Evolutionary conservation across 2,113 vertebrate species (phyloP), one percentile per base, ranked within the genome.

Genomic region (Psophia crepitans): DNA sequence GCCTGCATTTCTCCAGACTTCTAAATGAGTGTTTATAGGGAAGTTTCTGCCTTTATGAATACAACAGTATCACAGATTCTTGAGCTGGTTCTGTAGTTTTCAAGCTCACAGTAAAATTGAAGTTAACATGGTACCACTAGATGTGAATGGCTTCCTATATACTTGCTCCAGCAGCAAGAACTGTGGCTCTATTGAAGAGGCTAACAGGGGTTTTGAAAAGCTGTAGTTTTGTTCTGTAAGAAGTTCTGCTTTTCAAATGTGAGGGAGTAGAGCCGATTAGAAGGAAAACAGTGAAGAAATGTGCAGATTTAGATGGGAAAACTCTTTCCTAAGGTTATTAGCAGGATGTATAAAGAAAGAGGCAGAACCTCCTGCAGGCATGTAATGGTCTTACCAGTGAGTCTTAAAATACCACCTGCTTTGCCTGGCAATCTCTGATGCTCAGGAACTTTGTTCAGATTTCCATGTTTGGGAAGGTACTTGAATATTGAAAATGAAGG

Each of bases 331-430:
- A 53, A 87, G 57, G 48, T n/a, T 84, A 44, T 63, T 68, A 89
- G 35, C 7, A 4, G 28, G 4, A 8, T 60, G 15, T 43, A 21
- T 23, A 49, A 3, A 87, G 30, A 71, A 12, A 54, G 51, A 41
- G 7, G 54, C 33, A 57, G 82, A 64, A 95, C 80, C 39, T 94
- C 86, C 65, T 91, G 80, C 81, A 88, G 94, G 57, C 81, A 58
- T 56, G 27, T 84, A 54, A 63, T 83, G 78, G 65, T 69, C 83
- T 80, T 94, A 95, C 87, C 77, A 93, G 89, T 54, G 87, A 96
- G 63, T 86, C 66, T 96, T 93, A 95, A 94, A 97, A 95, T 87
- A 91, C 87, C 90, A 92, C 94, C 95, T 98, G 94, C 92, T 96
- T 91, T 96, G 46, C 70, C 90, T 98, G 97, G 95, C 84, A 95